Conservation (phyloP, 2,888 invertebrate species). For the Rhagonycha lutea region DNA sequence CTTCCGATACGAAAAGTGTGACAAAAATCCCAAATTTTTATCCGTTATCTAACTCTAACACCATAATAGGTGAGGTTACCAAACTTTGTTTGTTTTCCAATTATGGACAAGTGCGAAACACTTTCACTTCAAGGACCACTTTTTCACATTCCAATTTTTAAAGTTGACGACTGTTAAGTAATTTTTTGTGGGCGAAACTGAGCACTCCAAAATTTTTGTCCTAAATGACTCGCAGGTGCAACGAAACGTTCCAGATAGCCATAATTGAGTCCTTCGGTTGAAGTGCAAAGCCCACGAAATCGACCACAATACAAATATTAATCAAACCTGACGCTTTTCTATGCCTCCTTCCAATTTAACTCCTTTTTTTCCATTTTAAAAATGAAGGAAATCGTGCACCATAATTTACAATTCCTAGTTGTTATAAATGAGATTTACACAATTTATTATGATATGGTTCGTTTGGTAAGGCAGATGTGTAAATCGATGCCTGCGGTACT, state of each 20-base stretch:
- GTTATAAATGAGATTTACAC: slow-evolving; percentile 18
- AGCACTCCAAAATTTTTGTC: background rate
- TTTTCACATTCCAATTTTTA: background rate
- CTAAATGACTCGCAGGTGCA: background rate
- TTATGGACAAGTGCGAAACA: background rate
- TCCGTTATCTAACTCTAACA: background rate
- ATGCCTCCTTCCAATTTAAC: background rate
- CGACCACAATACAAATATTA: background rate
- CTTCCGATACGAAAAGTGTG: background rate
- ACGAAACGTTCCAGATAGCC: background rate
- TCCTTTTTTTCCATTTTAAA: background rate
- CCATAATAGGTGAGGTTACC: background rate
- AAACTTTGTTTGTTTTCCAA: background rate
- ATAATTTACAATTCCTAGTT: background rate
- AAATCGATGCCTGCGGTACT: slow-evolving; percentile 17
- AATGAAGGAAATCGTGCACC: background rate
- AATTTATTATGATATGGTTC: slow-evolving; percentile 16
- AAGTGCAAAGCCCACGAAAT: background rate
- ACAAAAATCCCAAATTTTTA: background rate
- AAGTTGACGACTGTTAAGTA: background rate
- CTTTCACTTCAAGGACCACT: background rate
- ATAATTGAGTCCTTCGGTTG: background rate
- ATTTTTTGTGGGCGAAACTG: background rate
- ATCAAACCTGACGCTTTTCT: background rate
- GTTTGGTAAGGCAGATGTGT: slow-evolving; percentile 8